Evolutionary conservation across 92 coral and sea anemone species (phyloP), one percentile per base, ranked within the genome.

Genomic region (Phenganax stokvisi): DNA sequence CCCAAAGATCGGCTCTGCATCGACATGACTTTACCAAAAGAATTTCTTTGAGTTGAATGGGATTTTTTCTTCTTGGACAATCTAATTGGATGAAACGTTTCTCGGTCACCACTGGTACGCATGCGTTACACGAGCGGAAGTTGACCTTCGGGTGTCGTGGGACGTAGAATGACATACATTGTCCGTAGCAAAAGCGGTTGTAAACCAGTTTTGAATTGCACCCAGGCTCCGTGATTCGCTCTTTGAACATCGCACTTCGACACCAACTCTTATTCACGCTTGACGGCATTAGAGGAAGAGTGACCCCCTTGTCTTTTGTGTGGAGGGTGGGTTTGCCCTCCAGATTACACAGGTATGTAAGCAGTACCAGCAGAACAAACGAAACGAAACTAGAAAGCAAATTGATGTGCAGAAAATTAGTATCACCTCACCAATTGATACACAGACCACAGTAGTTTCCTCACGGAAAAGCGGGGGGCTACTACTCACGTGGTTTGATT

Each of bases 81-180:
- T 76, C 60, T 25, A 76, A 20, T 57, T 54, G 81, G 57, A 76
- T 57, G 27, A 76, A 27, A 4, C 70, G 57, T 54, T 57, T 76
- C 70, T 76, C 81, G 10, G 51, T 76, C 30, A 76, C 7, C 37
- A 76, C 70, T 6, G 81, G 81, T 54, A 57, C 81, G 70, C 81
- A 76, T 57, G 81, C 81, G 69, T 61, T 76, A n/a, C 81, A 76
- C 25, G 81, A 54, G 28, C 81, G 81, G 57, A 76, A 76, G 81
- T 55, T 76, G 54, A 54, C 56, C 69, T 30, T 56, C 8, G 81
- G 81, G 25, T 20, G 58, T 57, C 81, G 81, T 6, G 81, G 81
- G 71, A 76, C 81, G 67, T 57, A 76, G 53, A 76, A 76, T 61
- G 81, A 76, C 81, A 47, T 76, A 51, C 81, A 76, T 44, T 76